phyloP scores from a whole-genome alignment of 2,797 vertebrate species.

The Trematomus bernacchii region DNA sequence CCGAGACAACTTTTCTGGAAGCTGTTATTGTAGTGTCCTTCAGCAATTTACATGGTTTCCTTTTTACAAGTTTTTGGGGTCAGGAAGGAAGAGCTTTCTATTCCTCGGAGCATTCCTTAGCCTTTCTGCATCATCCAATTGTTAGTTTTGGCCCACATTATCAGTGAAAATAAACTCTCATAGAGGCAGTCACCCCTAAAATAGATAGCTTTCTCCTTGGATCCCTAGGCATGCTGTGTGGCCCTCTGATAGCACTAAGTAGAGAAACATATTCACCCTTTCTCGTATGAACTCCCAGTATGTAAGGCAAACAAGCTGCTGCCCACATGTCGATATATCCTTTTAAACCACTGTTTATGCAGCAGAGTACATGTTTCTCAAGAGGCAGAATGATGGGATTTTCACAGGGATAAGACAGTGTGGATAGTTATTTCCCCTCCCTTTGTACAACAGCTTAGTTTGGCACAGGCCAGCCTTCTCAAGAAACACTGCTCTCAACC shows the following conservation, averaged over 20 bases:
- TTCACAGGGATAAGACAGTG: conserved; percentile 75
- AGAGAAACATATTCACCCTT: conserved; percentile 64
- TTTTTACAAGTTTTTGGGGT: conserved; percentile 65
- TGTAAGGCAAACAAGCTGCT: conserved; percentile 61
- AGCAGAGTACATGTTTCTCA: conserved; percentile 37
- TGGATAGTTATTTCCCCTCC: conserved; percentile 31
- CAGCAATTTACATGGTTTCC: conserved; percentile 64
- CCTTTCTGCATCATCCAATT: conserved; percentile 73
- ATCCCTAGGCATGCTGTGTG: conserved; percentile 80
- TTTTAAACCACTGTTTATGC: conserved; percentile 54
- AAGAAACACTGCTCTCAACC: conserved; percentile 60
- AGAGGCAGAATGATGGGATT: conserved; percentile 73
- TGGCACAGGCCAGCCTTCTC: conserved; percentile 61
- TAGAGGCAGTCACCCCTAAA: conserved; percentile 84
- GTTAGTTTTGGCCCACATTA: conserved; percentile 82
- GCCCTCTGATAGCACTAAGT: conserved; percentile 71
- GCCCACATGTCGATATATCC: conserved; percentile 52
- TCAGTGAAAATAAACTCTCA: conserved; percentile 83
- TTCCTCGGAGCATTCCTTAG: conserved; percentile 71
- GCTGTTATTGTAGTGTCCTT: conserved; percentile 57
- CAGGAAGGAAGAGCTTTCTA: conserved; percentile 78
- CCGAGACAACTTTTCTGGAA: conserved; percentile 43
- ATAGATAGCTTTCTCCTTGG: conserved; percentile 77
- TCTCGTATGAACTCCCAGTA: conserved; percentile 42
- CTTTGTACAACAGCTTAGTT: conserved; percentile 69